Evolutionary conservation across 1,140 invertebrate genomes (phyloP), one percentile per base, ranked within the genome.

Genomic region (Gryon sp.): DNA sequence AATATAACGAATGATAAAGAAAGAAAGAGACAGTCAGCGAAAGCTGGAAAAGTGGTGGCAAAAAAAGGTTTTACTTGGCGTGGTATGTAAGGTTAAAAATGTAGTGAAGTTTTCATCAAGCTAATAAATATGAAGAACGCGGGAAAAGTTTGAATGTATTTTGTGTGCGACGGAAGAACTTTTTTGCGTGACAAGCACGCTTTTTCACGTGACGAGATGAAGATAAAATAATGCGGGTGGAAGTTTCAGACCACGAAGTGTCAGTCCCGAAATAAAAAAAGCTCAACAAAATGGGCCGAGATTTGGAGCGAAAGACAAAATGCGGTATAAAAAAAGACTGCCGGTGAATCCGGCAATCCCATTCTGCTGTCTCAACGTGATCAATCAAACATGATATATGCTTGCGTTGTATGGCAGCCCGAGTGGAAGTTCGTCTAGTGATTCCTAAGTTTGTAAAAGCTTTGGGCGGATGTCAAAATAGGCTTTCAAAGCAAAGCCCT

Each of bases 301-400:
- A 74, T 78, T 78, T 52, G 43, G 30, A 50, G 41, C 32, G 55
- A 52, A 48, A 57, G 55, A 72, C 48, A 68, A 68, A 77, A 72
- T 34, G 53, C 3, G 40, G 22, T 11, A 12, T 12, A 55, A 74
- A 74, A 60, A 66, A 74, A 41, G 5, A 14, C 41, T 28, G 7
- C 19, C 9, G 9, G n/a, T 48, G 41, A 36, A 55, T 63, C 68
- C 41, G 57, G 65, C 63, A 74, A 74, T 73, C 43, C 57, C 69
- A 78, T 73, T 69, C 38, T 46, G 50, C 34, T 40, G 59, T 20
- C 53, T 59, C 43, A 30, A 8, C 59, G 76, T 48, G 69, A 78
- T 78, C 76, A 74, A 78, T 78, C 76, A 78, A 74, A 70, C 52
- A 60, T 78, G 69, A 78, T 78, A 45, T 69, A 78, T 74, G 63